Evolutionary conservation across 53 echinoderm and acorn worm genomes (phyloP).

Genomic region (Hippasteria phrygiana): DNA sequence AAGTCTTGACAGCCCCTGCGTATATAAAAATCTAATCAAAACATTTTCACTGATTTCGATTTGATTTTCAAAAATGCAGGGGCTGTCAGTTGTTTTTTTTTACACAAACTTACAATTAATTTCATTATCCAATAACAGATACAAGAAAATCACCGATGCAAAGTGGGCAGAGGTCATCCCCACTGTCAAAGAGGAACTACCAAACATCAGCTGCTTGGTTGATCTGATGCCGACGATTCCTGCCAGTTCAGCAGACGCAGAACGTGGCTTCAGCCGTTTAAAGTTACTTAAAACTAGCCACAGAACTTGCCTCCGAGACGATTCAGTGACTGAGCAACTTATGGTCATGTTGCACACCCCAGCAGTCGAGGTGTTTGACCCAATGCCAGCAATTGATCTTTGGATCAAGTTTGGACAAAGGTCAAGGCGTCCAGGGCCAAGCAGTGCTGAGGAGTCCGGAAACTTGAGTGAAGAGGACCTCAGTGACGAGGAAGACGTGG

Average conservation of each 20-base stretch:
- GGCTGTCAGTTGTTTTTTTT: no score
- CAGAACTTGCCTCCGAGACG: constrained; percentile 20
- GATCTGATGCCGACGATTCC: constrained; percentile 17
- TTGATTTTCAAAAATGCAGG: no score
- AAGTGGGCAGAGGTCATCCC: constrained; percentile 20
- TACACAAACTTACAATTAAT: no score
- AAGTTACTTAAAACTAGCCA: constrained; percentile 45
- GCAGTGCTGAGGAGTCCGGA: no score
- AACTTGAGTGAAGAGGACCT: no score
- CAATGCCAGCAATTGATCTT: constrained; percentile 39
- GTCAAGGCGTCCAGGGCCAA: neutral
- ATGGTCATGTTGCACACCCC: constrained; percentile 34
- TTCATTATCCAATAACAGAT: neutral
- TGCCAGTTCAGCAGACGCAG: constrained; percentile 64
- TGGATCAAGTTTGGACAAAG: constrained; percentile 11
- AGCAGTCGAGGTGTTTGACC: constrained; percentile 21
- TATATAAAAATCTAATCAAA: neutral
- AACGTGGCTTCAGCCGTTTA: constrained; percentile 60
- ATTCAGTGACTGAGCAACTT: constrained; percentile 29
- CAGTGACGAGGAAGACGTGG: no score
- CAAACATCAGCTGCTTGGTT: constrained; percentile 17
- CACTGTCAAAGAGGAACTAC: neutral
- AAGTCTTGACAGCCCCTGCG: no score
- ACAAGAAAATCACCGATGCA: constrained; percentile 2
- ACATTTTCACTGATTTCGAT: neutral